A percentile compares a stretch with the other conserved stretches of the same genome.
These are phyloP conservation scores for Plutella xylostella DNA, from an alignment of 2,888 invertebrate genomes.

Conservation along the genomic window DNA sequence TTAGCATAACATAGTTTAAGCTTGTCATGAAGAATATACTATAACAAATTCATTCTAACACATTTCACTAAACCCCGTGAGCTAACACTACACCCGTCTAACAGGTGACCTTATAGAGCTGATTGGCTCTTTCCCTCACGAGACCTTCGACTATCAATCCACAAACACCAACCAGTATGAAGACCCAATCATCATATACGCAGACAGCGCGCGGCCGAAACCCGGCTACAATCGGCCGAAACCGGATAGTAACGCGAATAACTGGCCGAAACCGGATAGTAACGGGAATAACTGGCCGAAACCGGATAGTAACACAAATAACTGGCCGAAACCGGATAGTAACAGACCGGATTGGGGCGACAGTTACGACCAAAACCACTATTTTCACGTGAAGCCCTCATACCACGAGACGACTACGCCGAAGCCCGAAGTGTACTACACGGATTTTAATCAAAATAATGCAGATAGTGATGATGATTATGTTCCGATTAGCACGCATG, in stretches of 20 bases:
- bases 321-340: conserved; percentile 25
- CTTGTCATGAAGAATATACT: no score
- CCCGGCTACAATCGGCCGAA: conserved; percentile 38
- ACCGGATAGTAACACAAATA: conserved; percentile 16
- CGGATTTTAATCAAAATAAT: conserved; percentile 27
- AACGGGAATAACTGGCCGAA: conserved; percentile 11
- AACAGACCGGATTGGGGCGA: conserved; percentile 24
- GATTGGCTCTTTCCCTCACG: conserved; percentile 62
- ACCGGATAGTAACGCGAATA: conserved; percentile 20
- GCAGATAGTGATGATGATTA: conserved; percentile 54
- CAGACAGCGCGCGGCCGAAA: conserved; percentile 45
- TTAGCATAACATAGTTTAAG: no score
- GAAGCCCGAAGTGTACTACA: conserved; percentile 38
- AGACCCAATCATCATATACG: conserved; percentile 61
- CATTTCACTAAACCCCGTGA: not conserved
- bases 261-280: conserved; percentile 25
- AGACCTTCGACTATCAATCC: conserved; percentile 50
- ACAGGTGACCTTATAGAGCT: conserved; percentile 64
- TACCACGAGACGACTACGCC: conserved; percentile 53
- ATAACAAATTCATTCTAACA: no score
- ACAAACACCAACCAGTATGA: conserved; percentile 56
- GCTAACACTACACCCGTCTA: conserved; percentile 21
- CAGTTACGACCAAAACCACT: conserved; percentile 39
- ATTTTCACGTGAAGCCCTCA: conserved; percentile 58
- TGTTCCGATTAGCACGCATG: conserved; percentile 47